These are phyloP conservation scores for Beaufortia kweichowensis DNA, from an alignment of 2,113 vertebrate genomes.

Conservation along the genomic window DNA sequence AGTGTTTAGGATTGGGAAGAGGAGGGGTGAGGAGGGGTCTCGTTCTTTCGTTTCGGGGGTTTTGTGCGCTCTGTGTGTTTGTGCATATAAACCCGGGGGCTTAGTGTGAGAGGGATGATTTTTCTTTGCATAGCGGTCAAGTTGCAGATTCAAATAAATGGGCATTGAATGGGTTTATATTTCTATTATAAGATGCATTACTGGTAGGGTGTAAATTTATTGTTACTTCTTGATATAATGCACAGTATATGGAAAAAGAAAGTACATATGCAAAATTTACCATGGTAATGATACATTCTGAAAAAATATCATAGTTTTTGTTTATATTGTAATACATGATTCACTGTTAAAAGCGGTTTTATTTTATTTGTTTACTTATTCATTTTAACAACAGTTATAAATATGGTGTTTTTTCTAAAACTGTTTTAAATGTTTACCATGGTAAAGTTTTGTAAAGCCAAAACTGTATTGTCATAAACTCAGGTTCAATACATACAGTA, in stretches of 20 bases:
- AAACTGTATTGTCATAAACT: too few species aligned
- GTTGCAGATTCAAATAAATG: slow-evolving; percentile 39
- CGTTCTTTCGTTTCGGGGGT: slow-evolving; percentile 49
- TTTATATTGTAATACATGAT: too few species aligned
- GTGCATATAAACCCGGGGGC: slow-evolving; percentile 42
- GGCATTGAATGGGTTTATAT: slow-evolving; percentile 5
- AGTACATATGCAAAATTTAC: background rate
- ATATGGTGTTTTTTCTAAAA: too few species aligned
- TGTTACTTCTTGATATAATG: background rate
- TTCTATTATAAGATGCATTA: slow-evolving; percentile 26
- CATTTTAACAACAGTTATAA: too few species aligned
- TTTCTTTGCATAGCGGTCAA: slow-evolving; percentile 16
- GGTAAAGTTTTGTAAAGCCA: too few species aligned
- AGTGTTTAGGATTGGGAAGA: slow-evolving; percentile 68
- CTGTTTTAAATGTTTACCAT: too few species aligned
- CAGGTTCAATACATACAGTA: too few species aligned
- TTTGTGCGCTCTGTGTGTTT: slow-evolving; percentile 65
- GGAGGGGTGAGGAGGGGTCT: slow-evolving; percentile 55
- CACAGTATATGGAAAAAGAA: too few species aligned
- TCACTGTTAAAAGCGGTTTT: too few species aligned
- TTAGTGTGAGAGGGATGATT: slow-evolving; percentile 2
- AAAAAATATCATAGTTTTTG: too few species aligned
- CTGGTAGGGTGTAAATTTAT: slow-evolving; percentile 13
- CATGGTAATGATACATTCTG: background rate
- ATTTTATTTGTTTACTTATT: too few species aligned